Conservation (phyloP, 2,888 invertebrate species). For the Spisula subtruncata region DNA sequence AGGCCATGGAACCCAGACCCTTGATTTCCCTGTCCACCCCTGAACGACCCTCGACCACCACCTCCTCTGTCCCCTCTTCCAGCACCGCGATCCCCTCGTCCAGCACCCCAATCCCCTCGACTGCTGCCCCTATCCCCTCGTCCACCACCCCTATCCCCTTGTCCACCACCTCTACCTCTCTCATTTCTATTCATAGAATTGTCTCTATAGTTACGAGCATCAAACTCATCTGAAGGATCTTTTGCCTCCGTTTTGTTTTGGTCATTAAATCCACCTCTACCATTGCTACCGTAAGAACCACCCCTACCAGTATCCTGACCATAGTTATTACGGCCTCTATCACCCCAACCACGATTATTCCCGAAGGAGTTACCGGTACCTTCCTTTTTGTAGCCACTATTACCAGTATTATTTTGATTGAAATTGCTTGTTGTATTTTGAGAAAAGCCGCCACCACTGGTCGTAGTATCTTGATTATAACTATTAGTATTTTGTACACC, state of each 20-base stretch:
- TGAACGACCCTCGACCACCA: not conserved
- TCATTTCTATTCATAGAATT: conserved; percentile 28
- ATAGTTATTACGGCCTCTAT: not conserved
- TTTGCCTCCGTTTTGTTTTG: not conserved
- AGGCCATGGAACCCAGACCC: conserved; percentile 22
- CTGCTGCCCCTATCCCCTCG: too few species aligned
- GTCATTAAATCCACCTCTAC: not conserved
- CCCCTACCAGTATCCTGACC: not conserved
- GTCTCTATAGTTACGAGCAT: conserved; percentile 44
- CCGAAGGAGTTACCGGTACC: not conserved
- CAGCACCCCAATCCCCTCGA: too few species aligned
- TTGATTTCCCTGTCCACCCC: not conserved
- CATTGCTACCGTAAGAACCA: conserved; percentile 28
- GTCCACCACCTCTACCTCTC: not conserved
- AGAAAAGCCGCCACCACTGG: too few species aligned
- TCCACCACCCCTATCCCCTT: not conserved
- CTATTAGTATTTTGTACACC: conserved; percentile 12
- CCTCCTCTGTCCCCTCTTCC: conserved; percentile 13
- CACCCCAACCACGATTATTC: not conserved
- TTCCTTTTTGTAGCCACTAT: not conserved
- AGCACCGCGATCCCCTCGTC: not conserved
- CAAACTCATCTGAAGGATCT: conserved; percentile 28
- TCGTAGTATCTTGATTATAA: not conserved
- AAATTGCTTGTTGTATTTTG: not conserved
- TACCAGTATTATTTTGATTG: not conserved